Evolutionary conservation across 2,113 vertebrate genomes (phyloP).

Genomic region (Callocephalon fimbriatum): DNA sequence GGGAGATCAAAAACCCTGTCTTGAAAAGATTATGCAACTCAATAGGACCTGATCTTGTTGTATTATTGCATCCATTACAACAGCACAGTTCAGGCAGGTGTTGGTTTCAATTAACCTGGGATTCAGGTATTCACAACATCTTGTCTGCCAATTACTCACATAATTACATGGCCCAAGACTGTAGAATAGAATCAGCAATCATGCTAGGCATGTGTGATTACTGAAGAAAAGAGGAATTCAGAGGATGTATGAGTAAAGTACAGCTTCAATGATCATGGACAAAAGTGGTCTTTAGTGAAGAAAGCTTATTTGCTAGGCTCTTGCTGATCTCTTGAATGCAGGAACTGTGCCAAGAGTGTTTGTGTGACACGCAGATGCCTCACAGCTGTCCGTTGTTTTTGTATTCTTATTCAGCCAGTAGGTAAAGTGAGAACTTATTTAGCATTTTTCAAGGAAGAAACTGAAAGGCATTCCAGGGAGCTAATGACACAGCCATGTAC

Average conservation of each 20-base stretch:
- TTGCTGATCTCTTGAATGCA: conserved; percentile 57
- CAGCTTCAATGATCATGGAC: conserved; percentile 67
- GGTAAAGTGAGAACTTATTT: conserved; percentile 73
- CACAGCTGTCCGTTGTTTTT: conserved; percentile 64
- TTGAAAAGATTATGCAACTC: conserved; percentile 79
- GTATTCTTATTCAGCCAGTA: conserved; percentile 60
- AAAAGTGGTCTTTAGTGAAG: conserved; percentile 66
- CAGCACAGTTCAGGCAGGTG: conserved; percentile 73
- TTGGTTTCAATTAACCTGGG: conserved; percentile 77
- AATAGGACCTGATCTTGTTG: conserved; percentile 75
- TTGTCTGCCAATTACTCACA: conserved; percentile 79
- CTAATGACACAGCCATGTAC: background rate
- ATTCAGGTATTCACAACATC: conserved; percentile 81
- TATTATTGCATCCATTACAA: conserved; percentile 72
- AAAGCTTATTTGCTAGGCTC: conserved; percentile 43
- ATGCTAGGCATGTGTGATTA: conserved; percentile 80
- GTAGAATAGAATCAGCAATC: conserved; percentile 82
- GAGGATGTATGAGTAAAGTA: conserved; percentile 69
- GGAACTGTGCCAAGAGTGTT: conserved; percentile 44
- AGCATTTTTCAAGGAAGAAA: conserved; percentile 47
- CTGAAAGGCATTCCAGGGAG: conserved; percentile 29
- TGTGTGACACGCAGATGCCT: conserved; percentile 58
- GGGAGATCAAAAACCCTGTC: conserved; percentile 42
- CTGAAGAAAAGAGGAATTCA: conserved; percentile 78
- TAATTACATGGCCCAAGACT: conserved; percentile 77